Base-by-base conservation (phyloP, 2,888 invertebrate genomes). In the Cynaeus angustus region DNA sequence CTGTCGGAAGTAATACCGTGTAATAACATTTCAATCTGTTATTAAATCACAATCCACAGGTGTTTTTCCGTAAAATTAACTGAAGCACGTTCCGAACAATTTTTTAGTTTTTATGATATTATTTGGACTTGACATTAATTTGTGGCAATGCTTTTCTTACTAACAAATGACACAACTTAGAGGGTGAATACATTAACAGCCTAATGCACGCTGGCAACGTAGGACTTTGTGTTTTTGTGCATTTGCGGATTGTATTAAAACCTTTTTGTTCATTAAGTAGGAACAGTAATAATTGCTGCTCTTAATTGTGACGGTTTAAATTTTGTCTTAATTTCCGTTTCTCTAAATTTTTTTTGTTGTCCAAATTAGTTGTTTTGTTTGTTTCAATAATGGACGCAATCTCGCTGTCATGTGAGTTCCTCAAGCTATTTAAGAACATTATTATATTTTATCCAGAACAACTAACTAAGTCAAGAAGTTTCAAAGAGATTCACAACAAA, bases 31-130 rank as follows among this genome's bases (percentile, higher is more conserved):
- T 75, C 76, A 77, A 76, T 77, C 74, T 76, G 75, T 75, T 78
- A 77, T 76, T 76, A 75, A 78, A 78, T 76, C 74, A 74, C 74
- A 71, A 72, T 75, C 78, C 73, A 77, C 78, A 78, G 77, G 78
- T 78, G 77, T 64, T 52, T 72, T 66, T 56, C 58, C 43, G 56
- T 53, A 61, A 70, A 72, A 74, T 74, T 73, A 74, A 58, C 68
- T 55, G 38, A 28, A 59, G 55, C 66, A 66, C 65, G 59, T 66
- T 59, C 48, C 21, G 37, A 21, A 46, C 55, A 62, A 28, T 62
- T 68, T 55, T 68, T 38, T 33, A 56, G 41, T 12, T 53, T 69
- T 59, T 50, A 14, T 6, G 13, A 14, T 38, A 46, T 33, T 41
- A 58, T 41, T 37, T 9, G 56, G 28, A 5, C 41, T 43, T 16